Percentiles rank a stretch among this genome's conserved stretches.
Conservation (phyloP, 2,113 vertebrate species). For the Coracopsis vasa region DNA sequence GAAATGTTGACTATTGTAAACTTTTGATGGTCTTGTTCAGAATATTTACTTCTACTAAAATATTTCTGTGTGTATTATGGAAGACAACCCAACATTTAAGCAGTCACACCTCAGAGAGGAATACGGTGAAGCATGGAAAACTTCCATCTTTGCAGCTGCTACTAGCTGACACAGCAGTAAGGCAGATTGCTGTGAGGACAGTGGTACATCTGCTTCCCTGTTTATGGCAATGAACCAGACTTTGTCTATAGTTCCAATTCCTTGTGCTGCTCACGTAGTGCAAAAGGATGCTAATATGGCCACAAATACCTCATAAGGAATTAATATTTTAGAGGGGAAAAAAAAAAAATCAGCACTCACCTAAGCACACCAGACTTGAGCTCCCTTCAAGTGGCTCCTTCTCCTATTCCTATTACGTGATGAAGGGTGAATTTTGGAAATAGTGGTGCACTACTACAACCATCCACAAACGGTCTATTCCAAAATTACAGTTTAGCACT, state of each 20-base stretch:
- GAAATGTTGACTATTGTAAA: background rate
- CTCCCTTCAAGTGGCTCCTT: background rate
- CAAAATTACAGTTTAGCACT: background rate
- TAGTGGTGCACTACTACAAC: background rate
- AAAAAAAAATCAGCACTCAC: background rate
- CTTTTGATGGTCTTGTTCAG: background rate
- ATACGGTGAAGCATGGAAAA: background rate
- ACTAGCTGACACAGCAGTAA: background rate
- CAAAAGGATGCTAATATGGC: background rate
- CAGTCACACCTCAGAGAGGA: background rate
- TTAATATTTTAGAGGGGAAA: background rate
- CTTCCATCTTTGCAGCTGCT: constrained; percentile 50
- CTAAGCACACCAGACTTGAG: background rate
- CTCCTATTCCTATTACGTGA: background rate
- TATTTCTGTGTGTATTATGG: background rate
- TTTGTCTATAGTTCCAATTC: background rate
- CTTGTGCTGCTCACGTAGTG: background rate
- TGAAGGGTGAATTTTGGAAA: background rate
- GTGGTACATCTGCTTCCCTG: constrained; percentile 13
- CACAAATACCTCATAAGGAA: background rate
- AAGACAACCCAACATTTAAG: background rate
- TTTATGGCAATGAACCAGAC: constrained; percentile 16
- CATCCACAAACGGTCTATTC: background rate
- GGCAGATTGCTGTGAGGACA: constrained; percentile 6
- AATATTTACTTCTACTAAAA: background rate